Percentiles rank a stretch among this genome's conserved stretches.
Evolutionary conservation across 23 tunicate species (phyloP).

Genomic region (Ciona savignyi): DNA sequence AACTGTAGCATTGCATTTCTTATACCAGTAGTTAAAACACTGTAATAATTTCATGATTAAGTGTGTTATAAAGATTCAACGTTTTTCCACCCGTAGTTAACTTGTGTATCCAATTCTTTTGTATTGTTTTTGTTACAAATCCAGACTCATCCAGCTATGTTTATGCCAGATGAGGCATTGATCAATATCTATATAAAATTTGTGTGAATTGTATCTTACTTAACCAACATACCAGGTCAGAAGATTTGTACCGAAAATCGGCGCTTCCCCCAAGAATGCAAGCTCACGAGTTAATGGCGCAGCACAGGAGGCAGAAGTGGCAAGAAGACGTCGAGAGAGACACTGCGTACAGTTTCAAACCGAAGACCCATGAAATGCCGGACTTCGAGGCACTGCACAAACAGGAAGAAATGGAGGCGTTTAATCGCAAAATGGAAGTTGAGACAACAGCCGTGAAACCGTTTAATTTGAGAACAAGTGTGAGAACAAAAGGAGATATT

Average conservation of each 20-base stretch:
- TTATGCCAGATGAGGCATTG: not conserved
- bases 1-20: no score
- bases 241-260: constrained; percentile 42
- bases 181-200: no score
- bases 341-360: constrained; percentile 35
- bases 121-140: not conserved
- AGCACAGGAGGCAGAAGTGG: constrained; percentile 9
- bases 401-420: constrained; percentile 25
- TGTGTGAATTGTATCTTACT: no score
- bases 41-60: no score
- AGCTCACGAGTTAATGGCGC: constrained; percentile 28
- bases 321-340: constrained; percentile 14
- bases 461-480: constrained; percentile 20
- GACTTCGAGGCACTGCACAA: constrained; percentile 55
- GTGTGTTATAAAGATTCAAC: no score
- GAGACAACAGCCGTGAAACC: constrained; percentile 58
- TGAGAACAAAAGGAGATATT: constrained; percentile 12
- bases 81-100: no score
- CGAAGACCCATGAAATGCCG: constrained; percentile 42
- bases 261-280: constrained; percentile 76
- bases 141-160: not conserved
- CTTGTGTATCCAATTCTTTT: no score
- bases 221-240: constrained; percentile 42
- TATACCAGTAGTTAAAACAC: no score
- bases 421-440: constrained; percentile 5